A percentile compares a stretch with the other conserved stretches of the same genome.
These are phyloP conservation scores for Phragmatobia fuliginosa DNA, from an alignment of 2,888 invertebrate genomes.

Conservation along the genomic window DNA sequence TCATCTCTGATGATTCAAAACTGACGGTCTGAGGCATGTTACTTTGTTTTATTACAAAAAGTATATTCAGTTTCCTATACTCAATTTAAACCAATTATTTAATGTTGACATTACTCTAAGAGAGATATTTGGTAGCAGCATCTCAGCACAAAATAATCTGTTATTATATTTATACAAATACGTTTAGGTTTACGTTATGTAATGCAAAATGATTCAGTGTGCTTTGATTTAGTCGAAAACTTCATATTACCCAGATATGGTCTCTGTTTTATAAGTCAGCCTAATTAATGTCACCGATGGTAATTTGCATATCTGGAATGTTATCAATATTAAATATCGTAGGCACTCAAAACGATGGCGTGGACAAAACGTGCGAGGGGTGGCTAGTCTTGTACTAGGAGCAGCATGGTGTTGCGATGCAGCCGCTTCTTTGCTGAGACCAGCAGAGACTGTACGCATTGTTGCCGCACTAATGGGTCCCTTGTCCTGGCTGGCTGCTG, in stretches of 20 bases:
- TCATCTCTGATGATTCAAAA: neutral
- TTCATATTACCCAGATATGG: neutral
- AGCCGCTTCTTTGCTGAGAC: conserved; percentile 68
- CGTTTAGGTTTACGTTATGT: too few relatives aligned
- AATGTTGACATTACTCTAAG: too few relatives aligned
- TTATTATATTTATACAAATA: neutral
- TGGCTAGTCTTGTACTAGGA: conserved; percentile 67
- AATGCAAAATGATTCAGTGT: too few relatives aligned
- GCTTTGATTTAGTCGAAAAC: neutral
- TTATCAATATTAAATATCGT: conserved; percentile 18
- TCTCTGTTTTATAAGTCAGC: neutral
- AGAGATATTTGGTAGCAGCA: neutral
- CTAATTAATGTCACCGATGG: neutral
- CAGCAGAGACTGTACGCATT: conserved; percentile 64
- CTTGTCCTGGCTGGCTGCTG: conserved; percentile 77
- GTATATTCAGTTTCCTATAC: neutral
- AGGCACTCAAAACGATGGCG: conserved; percentile 68
- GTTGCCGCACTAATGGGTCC: conserved; percentile 72
- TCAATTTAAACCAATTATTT: too few relatives aligned
- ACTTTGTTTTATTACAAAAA: neutral
- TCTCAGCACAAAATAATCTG: neutral
- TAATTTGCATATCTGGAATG: neutral
- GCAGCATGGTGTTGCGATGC: conserved; percentile 73
- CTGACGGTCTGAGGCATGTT: neutral
- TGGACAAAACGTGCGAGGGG: conserved; percentile 74